phyloP scores from a whole-genome alignment of 2,797 vertebrate genomes.

The Bucorvus abyssinicus region DNA sequence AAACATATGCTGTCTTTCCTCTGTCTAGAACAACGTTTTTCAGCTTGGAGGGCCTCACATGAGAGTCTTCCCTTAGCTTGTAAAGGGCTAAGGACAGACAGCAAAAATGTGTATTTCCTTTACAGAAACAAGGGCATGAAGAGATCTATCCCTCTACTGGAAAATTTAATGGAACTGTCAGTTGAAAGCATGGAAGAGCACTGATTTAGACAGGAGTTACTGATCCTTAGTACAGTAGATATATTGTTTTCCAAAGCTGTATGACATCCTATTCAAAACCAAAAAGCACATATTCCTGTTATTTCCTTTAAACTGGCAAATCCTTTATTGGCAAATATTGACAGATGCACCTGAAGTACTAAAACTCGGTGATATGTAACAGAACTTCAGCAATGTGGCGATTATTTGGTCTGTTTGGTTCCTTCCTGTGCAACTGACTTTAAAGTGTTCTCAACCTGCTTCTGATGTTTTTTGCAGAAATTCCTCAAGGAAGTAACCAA shows the following conservation, averaged over 20 bases:
- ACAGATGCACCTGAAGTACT: neutral
- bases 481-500: neutral
- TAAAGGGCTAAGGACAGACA: neutral
- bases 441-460: neutral
- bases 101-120: neutral
- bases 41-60: neutral
- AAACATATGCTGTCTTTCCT: accelerated
- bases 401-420: neutral
- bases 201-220: neutral
- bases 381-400: neutral
- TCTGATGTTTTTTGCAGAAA: neutral
- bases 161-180: neutral
- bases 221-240: neutral
- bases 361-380: neutral
- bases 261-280: neutral
- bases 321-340: neutral
- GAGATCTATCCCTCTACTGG: neutral
- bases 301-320: neutral
- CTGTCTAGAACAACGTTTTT: neutral
- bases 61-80: neutral
- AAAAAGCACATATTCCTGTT: neutral
- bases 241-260: neutral
- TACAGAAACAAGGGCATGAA: neutral
- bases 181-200: neutral
- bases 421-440: accelerated